Percentiles rank a stretch among this genome's conserved stretches.
phyloP scores from a whole-genome alignment of 1,140 invertebrate species.

The Nebria ingens region DNA sequence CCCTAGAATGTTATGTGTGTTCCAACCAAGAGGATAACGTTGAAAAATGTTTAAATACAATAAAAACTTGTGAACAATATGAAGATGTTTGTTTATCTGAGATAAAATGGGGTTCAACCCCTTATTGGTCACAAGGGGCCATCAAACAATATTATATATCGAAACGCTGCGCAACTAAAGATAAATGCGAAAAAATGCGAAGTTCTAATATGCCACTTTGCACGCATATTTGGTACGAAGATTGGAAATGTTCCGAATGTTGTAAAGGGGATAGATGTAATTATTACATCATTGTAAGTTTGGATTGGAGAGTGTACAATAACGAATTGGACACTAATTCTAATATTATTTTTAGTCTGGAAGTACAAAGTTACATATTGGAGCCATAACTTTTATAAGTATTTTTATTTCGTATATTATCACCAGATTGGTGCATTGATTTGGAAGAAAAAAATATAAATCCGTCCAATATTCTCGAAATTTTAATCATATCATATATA shows the following conservation, averaged over 20 bases:
- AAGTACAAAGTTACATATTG: not conserved
- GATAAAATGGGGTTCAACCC: constrained; percentile 85
- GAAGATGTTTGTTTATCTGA: constrained; percentile 84
- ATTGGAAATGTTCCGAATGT: constrained; percentile 96
- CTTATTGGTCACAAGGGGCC: constrained; percentile 88
- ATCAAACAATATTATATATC: constrained; percentile 91
- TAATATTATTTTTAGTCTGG: not conserved
- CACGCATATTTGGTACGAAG: constrained; percentile 93
- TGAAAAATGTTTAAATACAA: constrained; percentile 88
- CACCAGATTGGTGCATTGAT: no score
- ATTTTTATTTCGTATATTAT: not conserved
- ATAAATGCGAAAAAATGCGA: constrained; percentile 62
- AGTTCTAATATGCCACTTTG: constrained; percentile 64
- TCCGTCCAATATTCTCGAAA: no score
- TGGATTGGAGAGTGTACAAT: constrained; percentile 7
- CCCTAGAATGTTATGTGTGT: constrained; percentile 92
- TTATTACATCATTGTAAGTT: constrained; percentile 90
- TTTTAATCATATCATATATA: no score
- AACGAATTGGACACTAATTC: not conserved
- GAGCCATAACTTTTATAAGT: not conserved
- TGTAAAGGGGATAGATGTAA: constrained; percentile 95
- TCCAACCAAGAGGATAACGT: constrained; percentile 82
- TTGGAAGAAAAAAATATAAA: no score
- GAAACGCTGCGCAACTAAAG: constrained; percentile 77
- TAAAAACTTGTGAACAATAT: constrained; percentile 76